phyloP scores from a whole-genome alignment of 2,113 vertebrate species.

The Sterrhoptilus dennistouni region DNA sequence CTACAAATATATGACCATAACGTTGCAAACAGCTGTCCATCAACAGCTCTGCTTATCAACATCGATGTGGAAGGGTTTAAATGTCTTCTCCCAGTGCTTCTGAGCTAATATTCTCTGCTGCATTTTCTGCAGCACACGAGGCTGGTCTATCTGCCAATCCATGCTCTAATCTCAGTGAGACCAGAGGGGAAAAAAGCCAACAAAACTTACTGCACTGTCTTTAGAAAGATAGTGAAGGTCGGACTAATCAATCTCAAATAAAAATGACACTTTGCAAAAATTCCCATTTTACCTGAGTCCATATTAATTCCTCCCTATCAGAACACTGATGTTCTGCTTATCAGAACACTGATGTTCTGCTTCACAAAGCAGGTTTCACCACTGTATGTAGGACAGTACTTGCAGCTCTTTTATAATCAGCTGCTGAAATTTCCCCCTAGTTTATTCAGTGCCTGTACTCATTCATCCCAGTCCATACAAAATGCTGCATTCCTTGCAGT shows the following conservation, averaged over 20 bases:
- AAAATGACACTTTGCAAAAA: not conserved
- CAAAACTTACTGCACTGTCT: not conserved
- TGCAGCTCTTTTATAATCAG: not conserved
- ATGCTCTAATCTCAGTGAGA: not conserved
- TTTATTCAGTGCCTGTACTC: not conserved
- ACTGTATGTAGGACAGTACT: not conserved
- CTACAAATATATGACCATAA: constrained; percentile 35
- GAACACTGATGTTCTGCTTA: not conserved
- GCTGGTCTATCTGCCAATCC: not conserved
- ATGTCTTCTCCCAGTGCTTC: not conserved
- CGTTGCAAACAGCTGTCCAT: constrained; percentile 39
- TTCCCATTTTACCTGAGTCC: not conserved
- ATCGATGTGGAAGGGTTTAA: not conserved
- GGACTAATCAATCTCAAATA: constrained; percentile 29
- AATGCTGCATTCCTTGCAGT: not conserved
- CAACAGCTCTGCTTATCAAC: constrained; percentile 36
- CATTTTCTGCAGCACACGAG: not conserved
- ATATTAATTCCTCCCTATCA: not conserved
- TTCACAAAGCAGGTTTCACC: not conserved
- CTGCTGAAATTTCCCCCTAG: not conserved
- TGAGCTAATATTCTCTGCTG: not conserved
- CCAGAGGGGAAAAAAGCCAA: not conserved
- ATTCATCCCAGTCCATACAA: not conserved
- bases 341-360: not conserved
- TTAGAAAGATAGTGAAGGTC: constrained; percentile 25